Percentiles rank a stretch among this genome's conserved stretches.
Evolutionary conservation across 2,888 invertebrate species (phyloP).

Genomic region (Podabrus alpinus): DNA sequence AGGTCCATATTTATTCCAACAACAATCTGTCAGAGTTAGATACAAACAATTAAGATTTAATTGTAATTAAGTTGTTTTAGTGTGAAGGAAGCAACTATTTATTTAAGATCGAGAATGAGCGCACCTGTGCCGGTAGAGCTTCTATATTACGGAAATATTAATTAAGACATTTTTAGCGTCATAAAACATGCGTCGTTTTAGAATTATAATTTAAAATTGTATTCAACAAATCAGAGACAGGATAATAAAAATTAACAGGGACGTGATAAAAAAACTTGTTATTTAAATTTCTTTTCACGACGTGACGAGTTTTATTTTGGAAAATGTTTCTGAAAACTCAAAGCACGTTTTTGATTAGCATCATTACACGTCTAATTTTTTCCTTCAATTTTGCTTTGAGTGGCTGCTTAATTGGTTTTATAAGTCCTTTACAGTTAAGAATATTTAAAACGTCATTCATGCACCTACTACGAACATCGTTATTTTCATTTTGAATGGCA

Average conservation of each 20-base stretch:
- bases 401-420: slow-evolving; percentile 25
- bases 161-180: not conserved
- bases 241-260: not conserved
- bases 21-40: slow-evolving; percentile 4
- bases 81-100: not conserved
- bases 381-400: slow-evolving; percentile 19
- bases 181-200: not conserved
- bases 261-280: not conserved
- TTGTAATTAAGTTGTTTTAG: slow-evolving; percentile 4
- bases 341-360: slow-evolving; percentile 23
- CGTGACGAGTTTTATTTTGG: slow-evolving; percentile 21
- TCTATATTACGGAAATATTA: not conserved
- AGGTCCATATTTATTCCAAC: slow-evolving; percentile 1
- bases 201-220: not conserved
- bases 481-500: slow-evolving; percentile 13
- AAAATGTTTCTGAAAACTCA: slow-evolving; percentile 12
- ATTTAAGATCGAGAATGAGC: not conserved
- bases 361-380: slow-evolving; percentile 23
- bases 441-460: slow-evolving; percentile 19
- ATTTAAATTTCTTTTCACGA: slow-evolving; percentile 9
- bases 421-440: slow-evolving; percentile 9
- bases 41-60: slow-evolving; percentile 3
- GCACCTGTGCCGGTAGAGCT: not conserved
- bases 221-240: not conserved
- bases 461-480: not conserved